Evolutionary conservation across 2,797 vertebrate genomes (phyloP), one percentile per base, ranked within the genome.

Genomic region (Lepilemur ruficaudatus): DNA sequence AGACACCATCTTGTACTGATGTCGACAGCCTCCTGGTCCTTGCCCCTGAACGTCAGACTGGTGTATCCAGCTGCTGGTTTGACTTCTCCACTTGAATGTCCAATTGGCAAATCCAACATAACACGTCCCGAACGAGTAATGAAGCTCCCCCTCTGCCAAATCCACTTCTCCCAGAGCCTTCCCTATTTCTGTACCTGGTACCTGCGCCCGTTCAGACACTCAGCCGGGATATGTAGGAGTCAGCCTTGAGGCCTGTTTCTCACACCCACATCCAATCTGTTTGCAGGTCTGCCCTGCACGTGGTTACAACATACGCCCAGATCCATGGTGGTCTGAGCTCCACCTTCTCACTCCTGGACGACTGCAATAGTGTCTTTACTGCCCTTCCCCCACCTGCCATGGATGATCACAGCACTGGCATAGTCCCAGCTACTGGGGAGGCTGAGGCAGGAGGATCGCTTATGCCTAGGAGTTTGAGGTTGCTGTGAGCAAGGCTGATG

Each of bases 371-470:
- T 1, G 1, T 28, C 48, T 48, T 14, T 48, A 6, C 41, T 35
- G 43, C 20, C 63, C 61, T 55, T 20, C 46, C 35, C 35, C 28
- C 1, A 0, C 2, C 57, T 0, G 7, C 55, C 38, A 3, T 13
- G 0, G 50, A 15, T n/a, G 5, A 1, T 6, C 3, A 3, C 0
- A 0, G 13, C n/a, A 38, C 28, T 48, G 13, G 13, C 12, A 13
- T 57, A 57, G 55, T 57, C 22, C 22, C 55, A 57, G 55, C 55
- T 22, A 57, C 22, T 57, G 3, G 7, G 22, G 55, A 23, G 55
- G 8, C 55, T 57, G 55, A 57, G 22, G 22, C 8, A 57, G 55
- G 55, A 57, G 22, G 55, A 57, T 57, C 3, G 22, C 55, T 57
- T 57, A 3, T 10, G 55, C 55, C 22, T 8, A 23, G 3, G 22